These are phyloP conservation scores for Catalaphyllia jardinei DNA, from an alignment of 64 coral and sea anemone genomes.

Conservation along the genomic window DNA sequence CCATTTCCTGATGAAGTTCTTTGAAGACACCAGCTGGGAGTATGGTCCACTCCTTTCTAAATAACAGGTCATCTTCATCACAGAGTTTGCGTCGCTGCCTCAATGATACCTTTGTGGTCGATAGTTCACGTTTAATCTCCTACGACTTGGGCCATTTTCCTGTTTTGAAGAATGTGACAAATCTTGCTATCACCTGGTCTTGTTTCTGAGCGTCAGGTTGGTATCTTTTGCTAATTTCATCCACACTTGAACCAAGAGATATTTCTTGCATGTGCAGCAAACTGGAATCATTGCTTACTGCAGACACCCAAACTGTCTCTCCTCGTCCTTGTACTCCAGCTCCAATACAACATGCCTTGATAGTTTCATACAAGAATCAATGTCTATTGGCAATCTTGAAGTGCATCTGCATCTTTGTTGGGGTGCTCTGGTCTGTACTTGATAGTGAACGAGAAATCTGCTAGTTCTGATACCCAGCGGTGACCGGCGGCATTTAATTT, in stretches of 20 bases:
- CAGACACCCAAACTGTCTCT: slow-evolving; percentile 1
- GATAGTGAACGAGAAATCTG: too few relatives aligned
- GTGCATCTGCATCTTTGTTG: too few relatives aligned
- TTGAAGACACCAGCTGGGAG: not conserved
- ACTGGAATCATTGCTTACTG: slow-evolving; percentile 7
- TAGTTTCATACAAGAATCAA: too few relatives aligned
- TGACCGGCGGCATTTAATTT: too few relatives aligned
- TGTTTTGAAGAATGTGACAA: not conserved
- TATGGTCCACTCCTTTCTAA: too few relatives aligned
- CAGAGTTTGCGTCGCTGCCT: slow-evolving; percentile 10
- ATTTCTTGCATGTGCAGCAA: slow-evolving; percentile 13
- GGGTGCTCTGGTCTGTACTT: not conserved
- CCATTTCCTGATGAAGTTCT: slow-evolving; percentile 36
- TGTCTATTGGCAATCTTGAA: too few relatives aligned
- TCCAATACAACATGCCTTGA: too few relatives aligned
- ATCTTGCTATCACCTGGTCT: slow-evolving; percentile 14
- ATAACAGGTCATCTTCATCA: too few relatives aligned
- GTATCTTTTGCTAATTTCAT: not conserved
- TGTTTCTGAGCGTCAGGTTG: slow-evolving; percentile 1
- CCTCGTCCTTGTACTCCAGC: not conserved
- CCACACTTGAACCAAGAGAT: slow-evolving; percentile 6
- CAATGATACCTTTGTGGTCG: slow-evolving; percentile 13
- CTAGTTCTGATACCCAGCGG: too few relatives aligned
- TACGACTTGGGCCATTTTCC: slow-evolving; percentile 4
- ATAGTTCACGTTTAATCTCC: slow-evolving; percentile 13